Conservation (phyloP, 2,888 invertebrate species). For the Agrochola macilenta region DNA sequence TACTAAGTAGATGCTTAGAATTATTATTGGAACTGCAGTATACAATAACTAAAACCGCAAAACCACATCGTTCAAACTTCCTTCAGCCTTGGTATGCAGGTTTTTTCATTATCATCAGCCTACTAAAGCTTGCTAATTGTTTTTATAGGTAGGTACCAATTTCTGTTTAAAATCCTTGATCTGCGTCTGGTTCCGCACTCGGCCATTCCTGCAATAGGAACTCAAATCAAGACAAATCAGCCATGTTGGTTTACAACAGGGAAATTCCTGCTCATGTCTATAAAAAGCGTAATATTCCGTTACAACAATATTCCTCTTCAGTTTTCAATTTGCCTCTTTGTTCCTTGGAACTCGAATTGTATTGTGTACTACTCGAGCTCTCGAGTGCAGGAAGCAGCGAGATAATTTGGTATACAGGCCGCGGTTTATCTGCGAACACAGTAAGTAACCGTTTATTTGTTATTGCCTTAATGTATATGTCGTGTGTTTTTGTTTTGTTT, state of each 20-base stretch:
- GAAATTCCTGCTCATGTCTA: not conserved
- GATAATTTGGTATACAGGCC: conserved; percentile 62
- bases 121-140: not conserved
- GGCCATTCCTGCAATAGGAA: not conserved
- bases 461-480: conserved; percentile 9
- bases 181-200: not conserved
- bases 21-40: not conserved
- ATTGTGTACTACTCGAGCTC: conserved; percentile 5
- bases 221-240: not conserved
- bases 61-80: not conserved
- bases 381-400: conserved; percentile 49
- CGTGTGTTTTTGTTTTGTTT: not conserved
- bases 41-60: conserved; percentile 11
- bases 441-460: conserved; percentile 18
- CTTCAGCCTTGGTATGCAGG: not conserved
- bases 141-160: not conserved
- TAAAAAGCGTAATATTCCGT: conserved; percentile 11
- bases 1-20: not conserved
- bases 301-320: conserved; percentile 24
- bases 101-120: not conserved
- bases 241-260: not conserved
- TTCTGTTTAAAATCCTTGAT: not conserved
- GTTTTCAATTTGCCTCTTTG: conserved; percentile 35
- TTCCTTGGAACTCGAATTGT: conserved; percentile 24
- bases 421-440: conserved; percentile 50